Evolutionary conservation across 2,888 invertebrate species (phyloP).

Genomic region (Liodrosophila aerea): DNA sequence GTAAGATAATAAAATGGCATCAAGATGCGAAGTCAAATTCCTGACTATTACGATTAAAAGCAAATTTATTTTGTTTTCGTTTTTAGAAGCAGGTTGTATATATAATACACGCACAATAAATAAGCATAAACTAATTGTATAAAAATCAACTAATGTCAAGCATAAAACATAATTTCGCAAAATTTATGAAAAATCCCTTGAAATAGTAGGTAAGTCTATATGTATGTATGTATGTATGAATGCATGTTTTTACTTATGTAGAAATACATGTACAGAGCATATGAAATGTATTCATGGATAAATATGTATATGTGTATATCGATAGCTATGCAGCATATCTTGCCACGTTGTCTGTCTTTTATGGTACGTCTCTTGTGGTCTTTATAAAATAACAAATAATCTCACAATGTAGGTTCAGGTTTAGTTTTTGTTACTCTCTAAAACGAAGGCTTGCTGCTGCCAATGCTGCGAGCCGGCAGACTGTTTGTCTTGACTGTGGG

Average conservation of each 20-base stretch:
- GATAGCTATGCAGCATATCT: constrained; percentile 26
- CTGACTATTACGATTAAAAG: constrained; percentile 11
- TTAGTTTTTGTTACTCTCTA: constrained; percentile 39
- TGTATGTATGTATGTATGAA: constrained; percentile 11
- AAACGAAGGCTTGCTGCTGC: constrained; percentile 81
- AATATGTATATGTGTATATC: constrained; percentile 22
- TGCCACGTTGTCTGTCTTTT: constrained; percentile 48
- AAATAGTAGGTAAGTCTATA: constrained; percentile 68
- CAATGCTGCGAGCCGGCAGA: constrained; percentile 82
- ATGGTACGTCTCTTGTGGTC: constrained; percentile 37
- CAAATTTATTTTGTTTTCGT: constrained; percentile 35
- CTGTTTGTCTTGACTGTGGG: constrained; percentile 82
- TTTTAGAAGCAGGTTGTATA: constrained; percentile 59
- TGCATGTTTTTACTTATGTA: constrained; percentile 23
- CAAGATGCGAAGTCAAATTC: no score
- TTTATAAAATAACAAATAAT: constrained; percentile 76
- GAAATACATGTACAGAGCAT: constrained; percentile 29
- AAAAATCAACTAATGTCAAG: constrained; percentile 56
- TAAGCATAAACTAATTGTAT: constrained; percentile 70
- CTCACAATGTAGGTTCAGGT: constrained; percentile 66
- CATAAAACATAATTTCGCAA: constrained; percentile 68
- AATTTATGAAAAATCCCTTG: constrained; percentile 74
- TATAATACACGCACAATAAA: constrained; percentile 76
- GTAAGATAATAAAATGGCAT: no score
- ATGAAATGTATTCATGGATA: constrained; percentile 28